Percentiles rank a stretch among this genome's conserved stretches.
These are phyloP conservation scores for Pedionomus torquatus DNA, from an alignment of 2,113 vertebrate species.

Conservation along the genomic window DNA sequence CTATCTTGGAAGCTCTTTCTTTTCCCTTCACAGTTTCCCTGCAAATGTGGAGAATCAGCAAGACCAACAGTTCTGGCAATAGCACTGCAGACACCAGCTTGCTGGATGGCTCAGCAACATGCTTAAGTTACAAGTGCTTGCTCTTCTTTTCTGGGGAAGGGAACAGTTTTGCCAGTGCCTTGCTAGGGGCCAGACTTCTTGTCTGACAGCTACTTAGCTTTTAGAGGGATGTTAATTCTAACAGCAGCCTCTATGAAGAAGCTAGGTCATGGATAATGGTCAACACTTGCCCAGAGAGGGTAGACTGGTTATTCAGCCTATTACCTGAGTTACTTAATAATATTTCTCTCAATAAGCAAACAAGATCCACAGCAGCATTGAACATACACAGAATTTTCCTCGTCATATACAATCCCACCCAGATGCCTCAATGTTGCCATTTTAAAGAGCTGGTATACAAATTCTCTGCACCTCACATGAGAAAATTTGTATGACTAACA, in stretches of 20 bases:
- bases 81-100: not conserved
- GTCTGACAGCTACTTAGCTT: not conserved
- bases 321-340: not conserved
- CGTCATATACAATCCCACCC: not conserved
- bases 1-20: conserved; percentile 14
- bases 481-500: not conserved
- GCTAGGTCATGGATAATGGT: not conserved
- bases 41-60: not conserved
- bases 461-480: not conserved
- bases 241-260: not conserved
- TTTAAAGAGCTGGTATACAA: not conserved
- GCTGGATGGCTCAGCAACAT: rapidly evolving
- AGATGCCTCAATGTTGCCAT: not conserved
- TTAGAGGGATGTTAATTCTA: not conserved
- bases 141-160: not conserved
- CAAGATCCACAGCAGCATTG: not conserved
- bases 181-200: not conserved
- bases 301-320: not conserved
- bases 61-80: not conserved
- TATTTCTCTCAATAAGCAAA: not conserved
- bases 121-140: not conserved
- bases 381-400: not conserved
- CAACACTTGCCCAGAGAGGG: not conserved
- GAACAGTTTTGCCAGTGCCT: not conserved
- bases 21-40: not conserved